These are phyloP conservation scores for Idaea dimidiata DNA, from an alignment of 2,888 invertebrate species.

Conservation along the genomic window DNA sequence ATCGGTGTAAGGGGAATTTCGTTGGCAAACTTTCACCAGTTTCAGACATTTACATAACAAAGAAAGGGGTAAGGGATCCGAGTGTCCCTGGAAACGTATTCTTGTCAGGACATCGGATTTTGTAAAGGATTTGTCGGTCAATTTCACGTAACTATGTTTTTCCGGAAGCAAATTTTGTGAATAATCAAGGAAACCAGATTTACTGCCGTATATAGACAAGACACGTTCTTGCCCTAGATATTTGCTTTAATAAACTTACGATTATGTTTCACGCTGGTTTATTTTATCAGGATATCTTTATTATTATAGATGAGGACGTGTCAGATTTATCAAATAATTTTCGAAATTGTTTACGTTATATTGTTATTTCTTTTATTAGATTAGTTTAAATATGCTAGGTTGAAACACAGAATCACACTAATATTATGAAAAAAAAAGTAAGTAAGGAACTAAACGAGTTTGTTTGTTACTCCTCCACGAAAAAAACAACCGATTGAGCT, in stretches of 20 bases:
- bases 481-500: no score
- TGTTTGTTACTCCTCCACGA: no score
- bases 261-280: constrained; percentile 29
- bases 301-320: constrained; percentile 30
- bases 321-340: constrained; percentile 31
- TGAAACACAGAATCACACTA: no score
- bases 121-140: constrained; percentile 66
- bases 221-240: constrained; percentile 23
- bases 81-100: constrained; percentile 63
- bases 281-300: constrained; percentile 39
- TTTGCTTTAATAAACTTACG: constrained; percentile 41
- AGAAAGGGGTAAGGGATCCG: constrained; percentile 62
- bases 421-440: no score
- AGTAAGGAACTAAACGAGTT: no score
- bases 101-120: constrained; percentile 63
- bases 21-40: constrained; percentile 65
- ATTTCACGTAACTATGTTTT: constrained; percentile 58
- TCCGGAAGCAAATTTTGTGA: constrained; percentile 50
- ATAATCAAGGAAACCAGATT: constrained; percentile 45
- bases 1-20: constrained; percentile 60
- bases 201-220: constrained; percentile 37
- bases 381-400: no score
- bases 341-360: background rate
- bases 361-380: no score
- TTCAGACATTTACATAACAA: constrained; percentile 73